Base-by-base conservation (phyloP, 2,113 vertebrate species). In the Phylloscopus whistleri region DNA sequence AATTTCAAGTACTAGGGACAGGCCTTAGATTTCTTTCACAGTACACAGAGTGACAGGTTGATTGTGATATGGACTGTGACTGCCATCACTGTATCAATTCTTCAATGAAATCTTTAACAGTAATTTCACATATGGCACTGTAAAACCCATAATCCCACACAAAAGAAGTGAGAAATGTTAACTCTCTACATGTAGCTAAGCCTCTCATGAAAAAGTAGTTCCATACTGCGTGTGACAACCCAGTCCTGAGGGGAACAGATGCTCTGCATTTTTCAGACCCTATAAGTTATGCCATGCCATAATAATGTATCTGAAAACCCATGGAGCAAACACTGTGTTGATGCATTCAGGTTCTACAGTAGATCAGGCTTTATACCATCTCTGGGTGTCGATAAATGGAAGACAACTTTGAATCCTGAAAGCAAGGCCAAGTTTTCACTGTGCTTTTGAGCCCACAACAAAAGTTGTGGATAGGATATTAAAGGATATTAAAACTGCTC, bases 131-230 rank as follows among this genome's bases (percentile, higher is more conserved):
- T 58, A 69, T n/a, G 69, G 51, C 46, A 87, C 28, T 75, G 20
- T 39, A 63, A 84, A 94, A 74, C 39, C 23, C 39, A 76, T 44
- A 89, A 93, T 24, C 33, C 76, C 63, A 73, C 41, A 73, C 27
- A 64, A 69, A 85, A 62, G 22, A 96, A 87, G 52, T 84, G 58
- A 89, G 76, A 93, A 93, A 84, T 22, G 10, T 64, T 95, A 92
- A 60, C 17, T 83, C 35, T 67, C 44, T 72, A 60, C 20, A 6
- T 39, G 53, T 69, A 94, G 58, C 23, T 43, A 86, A 85, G 5
- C 3, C 5, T 84, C 27, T 83, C 15, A 35, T 60, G 39, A 83
- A 84, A 48, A 89, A 49, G 41, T 39, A 24, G 3, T 49, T 84
- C 33, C 53, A 33, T 56, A 48, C 21, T 52, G 16, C 1, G 6